Evolutionary conservation across 2,113 vertebrate genomes (phyloP).

Genomic region (Crotalus viridis): DNA sequence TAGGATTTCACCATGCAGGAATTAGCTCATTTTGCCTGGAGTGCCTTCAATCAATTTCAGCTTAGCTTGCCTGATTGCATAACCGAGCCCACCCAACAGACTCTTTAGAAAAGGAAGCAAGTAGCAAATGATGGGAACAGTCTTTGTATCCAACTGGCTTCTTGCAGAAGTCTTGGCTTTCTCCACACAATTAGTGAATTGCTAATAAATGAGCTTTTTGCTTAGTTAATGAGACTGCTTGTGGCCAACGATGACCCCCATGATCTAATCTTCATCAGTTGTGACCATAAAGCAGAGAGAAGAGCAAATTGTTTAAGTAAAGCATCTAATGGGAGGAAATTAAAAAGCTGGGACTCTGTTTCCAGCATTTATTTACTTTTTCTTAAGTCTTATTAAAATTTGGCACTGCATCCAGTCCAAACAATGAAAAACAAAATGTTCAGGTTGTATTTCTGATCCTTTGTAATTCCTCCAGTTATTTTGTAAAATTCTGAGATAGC

Average conservation of each 20-base stretch:
- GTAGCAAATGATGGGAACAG: conserved; percentile 17
- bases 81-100: neutral
- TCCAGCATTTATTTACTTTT: neutral
- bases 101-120: conserved; percentile 31
- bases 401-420: neutral
- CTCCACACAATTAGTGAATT: conserved; percentile 1
- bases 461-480: conserved; percentile 40
- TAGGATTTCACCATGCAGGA: neutral
- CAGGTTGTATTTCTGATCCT: conserved; percentile 34
- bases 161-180: conserved; percentile 4
- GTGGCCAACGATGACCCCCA: conserved; percentile 41
- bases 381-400: conserved; percentile 34
- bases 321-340: conserved; percentile 9
- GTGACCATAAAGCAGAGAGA: conserved; percentile 6
- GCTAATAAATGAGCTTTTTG: conserved; percentile 45
- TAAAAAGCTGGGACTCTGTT: neutral
- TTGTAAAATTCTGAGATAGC: conserved; percentile 46
- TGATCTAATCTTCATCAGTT: conserved; percentile 47
- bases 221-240: conserved; percentile 46
- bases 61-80: neutral
- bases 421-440: conserved; percentile 23
- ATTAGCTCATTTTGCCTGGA: neutral
- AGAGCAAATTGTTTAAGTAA: conserved; percentile 18
- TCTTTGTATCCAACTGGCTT: conserved; percentile 15
- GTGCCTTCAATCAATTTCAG: neutral